phyloP scores from a whole-genome alignment of 1,140 invertebrate species.

The Trinorchestia longiramus region DNA sequence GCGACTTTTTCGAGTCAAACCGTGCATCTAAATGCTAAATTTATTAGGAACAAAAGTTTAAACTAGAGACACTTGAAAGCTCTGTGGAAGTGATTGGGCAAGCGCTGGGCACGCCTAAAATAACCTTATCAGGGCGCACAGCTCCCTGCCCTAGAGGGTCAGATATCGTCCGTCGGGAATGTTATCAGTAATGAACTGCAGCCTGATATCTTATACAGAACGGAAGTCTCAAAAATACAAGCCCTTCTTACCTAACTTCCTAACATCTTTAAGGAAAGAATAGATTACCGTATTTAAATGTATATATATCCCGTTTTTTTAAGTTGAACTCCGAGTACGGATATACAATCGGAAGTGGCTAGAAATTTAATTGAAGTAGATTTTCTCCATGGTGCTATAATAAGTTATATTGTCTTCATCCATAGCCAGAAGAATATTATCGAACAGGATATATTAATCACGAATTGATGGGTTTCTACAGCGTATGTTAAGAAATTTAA shows the following conservation, averaged over 20 bases:
- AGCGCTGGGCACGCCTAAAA: not conserved
- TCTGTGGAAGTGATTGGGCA: not conserved
- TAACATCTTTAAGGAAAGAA: not conserved
- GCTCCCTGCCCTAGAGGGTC: not conserved
- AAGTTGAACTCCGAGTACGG: too few relatives aligned
- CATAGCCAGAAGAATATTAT: too few relatives aligned
- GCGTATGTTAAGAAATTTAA: too few relatives aligned
- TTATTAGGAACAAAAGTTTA: not conserved
- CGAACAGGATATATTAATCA: too few relatives aligned
- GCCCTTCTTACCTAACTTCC: not conserved
- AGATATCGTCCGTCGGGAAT: not conserved
- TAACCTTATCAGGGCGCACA: not conserved
- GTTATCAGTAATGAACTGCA: not conserved
- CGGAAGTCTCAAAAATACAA: not conserved
- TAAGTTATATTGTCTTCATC: too few relatives aligned
- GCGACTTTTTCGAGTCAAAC: not conserved
- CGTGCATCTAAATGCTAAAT: not conserved
- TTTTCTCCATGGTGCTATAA: too few relatives aligned
- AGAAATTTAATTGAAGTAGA: too few relatives aligned
- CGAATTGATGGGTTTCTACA: not conserved
- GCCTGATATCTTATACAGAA: not conserved
- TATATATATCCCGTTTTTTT: too few relatives aligned
- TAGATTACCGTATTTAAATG: too few relatives aligned
- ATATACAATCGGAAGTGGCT: too few relatives aligned
- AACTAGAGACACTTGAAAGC: not conserved